A percentile compares a stretch with the other conserved stretches of the same genome.
phyloP scores from a whole-genome alignment of 2,888 invertebrate species.

The Clivina fossor region DNA sequence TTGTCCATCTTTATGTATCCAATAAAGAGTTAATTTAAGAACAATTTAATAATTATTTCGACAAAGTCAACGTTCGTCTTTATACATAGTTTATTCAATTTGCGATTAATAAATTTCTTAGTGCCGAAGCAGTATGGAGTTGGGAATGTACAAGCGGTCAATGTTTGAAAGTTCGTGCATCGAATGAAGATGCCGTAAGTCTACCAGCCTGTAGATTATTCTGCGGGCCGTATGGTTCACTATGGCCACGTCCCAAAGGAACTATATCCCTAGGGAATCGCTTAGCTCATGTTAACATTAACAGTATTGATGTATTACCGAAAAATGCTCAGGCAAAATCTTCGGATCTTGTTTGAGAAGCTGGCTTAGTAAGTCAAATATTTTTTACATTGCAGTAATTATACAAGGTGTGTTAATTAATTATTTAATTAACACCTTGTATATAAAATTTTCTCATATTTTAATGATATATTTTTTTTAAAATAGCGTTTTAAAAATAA shows the following conservation, averaged over 20 bases:
- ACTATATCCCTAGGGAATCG: slow-evolving; percentile 58
- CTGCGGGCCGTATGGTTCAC: slow-evolving; percentile 60
- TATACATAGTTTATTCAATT: too few relatives aligned
- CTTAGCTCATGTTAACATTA: slow-evolving; percentile 55
- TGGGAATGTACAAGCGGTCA: slow-evolving; percentile 60
- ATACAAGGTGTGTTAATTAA: neutral
- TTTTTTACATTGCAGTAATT: neutral
- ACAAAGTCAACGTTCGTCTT: too few relatives aligned
- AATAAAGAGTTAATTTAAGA: too few relatives aligned
- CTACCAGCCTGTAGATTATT: slow-evolving; percentile 66
- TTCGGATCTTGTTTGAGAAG: slow-evolving; percentile 43
- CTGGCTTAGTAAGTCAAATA: slow-evolving; percentile 43
- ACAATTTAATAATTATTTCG: too few relatives aligned
- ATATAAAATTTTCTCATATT: slow-evolving; percentile 2
- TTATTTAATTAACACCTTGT: slow-evolving; percentile 3
- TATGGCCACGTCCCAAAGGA: slow-evolving; percentile 70
- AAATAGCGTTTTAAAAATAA: slow-evolving; percentile 47
- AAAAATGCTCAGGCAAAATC: slow-evolving; percentile 46
- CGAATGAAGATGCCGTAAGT: slow-evolving; percentile 52
- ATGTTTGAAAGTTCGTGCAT: slow-evolving; percentile 55
- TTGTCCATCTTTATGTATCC: too few relatives aligned
- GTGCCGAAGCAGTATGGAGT: slow-evolving; percentile 52
- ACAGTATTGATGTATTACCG: slow-evolving; percentile 57
- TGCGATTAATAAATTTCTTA: slow-evolving; percentile 9
- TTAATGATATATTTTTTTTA: slow-evolving; percentile 16